A percentile compares a stretch with the other conserved stretches of the same genome.
Conservation (phyloP, 2,888 invertebrate genomes). For the Branchipolynoe longqiensis region DNA sequence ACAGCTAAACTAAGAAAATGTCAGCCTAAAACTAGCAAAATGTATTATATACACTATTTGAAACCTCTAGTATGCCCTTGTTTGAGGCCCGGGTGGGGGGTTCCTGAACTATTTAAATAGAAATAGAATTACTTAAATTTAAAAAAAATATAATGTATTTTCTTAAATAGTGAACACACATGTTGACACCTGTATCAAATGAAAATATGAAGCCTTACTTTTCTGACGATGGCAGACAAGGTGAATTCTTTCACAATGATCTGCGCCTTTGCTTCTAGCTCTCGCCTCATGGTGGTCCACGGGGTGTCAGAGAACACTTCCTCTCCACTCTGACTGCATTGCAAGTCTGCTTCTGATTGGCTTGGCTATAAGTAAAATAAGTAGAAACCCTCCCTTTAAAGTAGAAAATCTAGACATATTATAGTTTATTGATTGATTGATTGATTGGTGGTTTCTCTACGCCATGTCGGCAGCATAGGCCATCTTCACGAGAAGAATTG, state of each 20-base stretch:
- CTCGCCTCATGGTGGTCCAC: constrained; percentile 74
- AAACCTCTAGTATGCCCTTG: too few species aligned
- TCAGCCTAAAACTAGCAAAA: too few species aligned
- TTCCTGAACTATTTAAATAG: too few species aligned
- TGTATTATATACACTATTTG: too few species aligned
- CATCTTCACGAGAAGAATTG: too few species aligned
- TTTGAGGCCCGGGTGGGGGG: too few species aligned
- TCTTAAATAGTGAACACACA: neutral
- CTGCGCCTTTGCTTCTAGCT: constrained; percentile 72
- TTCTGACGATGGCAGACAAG: constrained; percentile 71
- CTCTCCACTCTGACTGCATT: constrained; percentile 69
- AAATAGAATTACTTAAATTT: too few species aligned
- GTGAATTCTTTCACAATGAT: constrained; percentile 69
- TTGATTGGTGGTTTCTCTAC: too few species aligned
- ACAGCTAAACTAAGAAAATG: too few species aligned
- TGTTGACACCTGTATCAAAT: neutral
- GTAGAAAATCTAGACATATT: neutral
- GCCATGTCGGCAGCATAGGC: too few species aligned
- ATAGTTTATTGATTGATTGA: too few species aligned
- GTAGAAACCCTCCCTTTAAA: neutral
- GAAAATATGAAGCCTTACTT: constrained; percentile 67
- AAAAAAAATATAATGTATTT: neutral
- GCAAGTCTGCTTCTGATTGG: constrained; percentile 41
- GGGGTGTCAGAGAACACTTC: constrained; percentile 73
- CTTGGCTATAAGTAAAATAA: neutral